Base-by-base conservation (phyloP, 2,113 vertebrate genomes). In the Pseudonaja textilis region DNA sequence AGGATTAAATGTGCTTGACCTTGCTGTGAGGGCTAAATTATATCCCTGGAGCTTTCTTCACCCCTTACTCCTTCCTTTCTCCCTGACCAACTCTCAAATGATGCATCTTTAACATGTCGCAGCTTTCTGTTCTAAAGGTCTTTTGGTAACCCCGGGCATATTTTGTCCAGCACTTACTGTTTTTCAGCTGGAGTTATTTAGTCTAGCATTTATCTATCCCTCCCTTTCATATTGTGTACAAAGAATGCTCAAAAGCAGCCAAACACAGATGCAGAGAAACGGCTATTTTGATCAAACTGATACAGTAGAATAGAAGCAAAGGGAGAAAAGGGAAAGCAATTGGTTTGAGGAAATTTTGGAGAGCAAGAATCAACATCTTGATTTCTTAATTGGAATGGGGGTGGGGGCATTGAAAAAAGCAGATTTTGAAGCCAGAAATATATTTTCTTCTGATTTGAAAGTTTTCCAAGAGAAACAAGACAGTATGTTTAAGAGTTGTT, bases 1-100 rank as follows among this genome's bases (percentile, higher is more conserved):
- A 93, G 96, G 97, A 97, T 97, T 95, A 96, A 96, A 97, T 95
- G 96, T 96, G 96, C 94, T 93, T 96, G 97, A 95, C 95, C 94
- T 96, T 95, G 95, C 94, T 97, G 94, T 91, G 94, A 94, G 92
- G 90, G 94, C 96, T 97, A 97, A 97, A 98, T 97, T 96, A 96
- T 95, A 97, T 93, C 95, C 95, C 85, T 81, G 93, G 96, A 96
- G 92, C 23, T 93, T 87, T 20, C 26, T n/a, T 47, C 69, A 23
- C 88, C 29, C 74, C 95, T 94, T 90, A 86, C 45, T 74, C 87
- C 22, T 90, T 89, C 87, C n/a, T n/a, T n/a, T 90, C 56, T 87
- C 74, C 89, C 86, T 81, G 7, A 55, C 92, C 52, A 90, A 64
- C 94, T 95, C 93, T 95, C 96, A 96, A 96, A 96, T 96, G 97